Evolutionary conservation across 2,888 invertebrate species (phyloP), one percentile per base, ranked within the genome.

Genomic region (Axea sp.): DNA sequence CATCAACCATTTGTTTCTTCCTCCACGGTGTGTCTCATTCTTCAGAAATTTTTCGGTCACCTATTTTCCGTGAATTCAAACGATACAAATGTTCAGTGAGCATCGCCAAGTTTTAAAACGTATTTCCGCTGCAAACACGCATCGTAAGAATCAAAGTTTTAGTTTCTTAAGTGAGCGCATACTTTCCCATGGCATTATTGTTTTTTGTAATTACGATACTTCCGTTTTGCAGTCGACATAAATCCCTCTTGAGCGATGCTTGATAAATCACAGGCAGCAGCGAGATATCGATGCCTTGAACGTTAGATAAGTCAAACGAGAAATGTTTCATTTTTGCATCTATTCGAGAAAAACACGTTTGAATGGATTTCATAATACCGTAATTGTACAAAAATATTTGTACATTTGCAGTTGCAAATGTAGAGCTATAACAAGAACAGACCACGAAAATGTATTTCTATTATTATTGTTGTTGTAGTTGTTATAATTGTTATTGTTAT

Each of bases 201-300:
- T 41, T 51, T 43, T 28, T 31, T n/a, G n/a, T 39, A 22, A 62
- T 62, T 62, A 37, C 37, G 17, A 43, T 41, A 26, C 51, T 64
- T 64, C 64, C 55, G 43, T 45, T 53, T 53, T 30, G 8, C 28
- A 37, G 12, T 14, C n/a, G n/a, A n/a, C n/a, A 55, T 24, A 45
- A 45, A 45, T 51, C 22, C 51, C 19, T 47, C 24, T 31, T 17
- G 6, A 45, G 12, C 11, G 65, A 55, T 41, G 67, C 7, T 26
- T 24, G 39, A 47, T 57, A 37, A 49, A 67, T 57, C 35, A 31
- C 43, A 17, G 11, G 9, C 51, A 22, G 28, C 11, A 28, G 17
- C 5, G 9, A 64, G 65, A 57, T 67, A 57, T 57, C 33, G 57
- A 57, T 41, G 39, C 47, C 24, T 19, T 28, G 39, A 53, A 55